Evolutionary conservation across 1,140 invertebrate species (phyloP).

Genomic region (Arion vulgaris): DNA sequence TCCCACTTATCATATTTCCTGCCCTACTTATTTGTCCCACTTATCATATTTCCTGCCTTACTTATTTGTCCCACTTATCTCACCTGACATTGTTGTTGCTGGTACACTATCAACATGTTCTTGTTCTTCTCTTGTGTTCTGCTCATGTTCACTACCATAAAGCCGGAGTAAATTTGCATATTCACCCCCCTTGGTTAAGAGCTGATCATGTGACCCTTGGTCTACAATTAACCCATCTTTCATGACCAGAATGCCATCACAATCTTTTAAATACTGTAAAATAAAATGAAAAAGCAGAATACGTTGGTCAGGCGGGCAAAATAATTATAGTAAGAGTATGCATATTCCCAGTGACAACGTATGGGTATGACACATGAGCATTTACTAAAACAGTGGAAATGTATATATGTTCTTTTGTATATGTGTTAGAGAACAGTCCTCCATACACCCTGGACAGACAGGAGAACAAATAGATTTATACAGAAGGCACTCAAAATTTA

Average conservation of each 20-base stretch:
- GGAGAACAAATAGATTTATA: too few species aligned
- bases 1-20: too few species aligned
- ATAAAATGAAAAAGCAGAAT: too few species aligned
- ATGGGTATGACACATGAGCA: too few species aligned
- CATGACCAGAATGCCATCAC: conserved; percentile 77
- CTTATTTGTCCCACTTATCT: background rate
- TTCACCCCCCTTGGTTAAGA: conserved; percentile 67
- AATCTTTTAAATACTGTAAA: conserved; percentile 69
- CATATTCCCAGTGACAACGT: too few species aligned
- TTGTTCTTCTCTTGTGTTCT: background rate
- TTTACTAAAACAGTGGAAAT: too few species aligned
- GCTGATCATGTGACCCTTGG: conserved; percentile 63
- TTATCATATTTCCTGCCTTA: too few species aligned
- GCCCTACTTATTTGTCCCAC: too few species aligned
- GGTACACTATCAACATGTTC: background rate
- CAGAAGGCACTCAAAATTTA: too few species aligned
- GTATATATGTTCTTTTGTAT: too few species aligned
- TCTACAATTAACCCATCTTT: conserved; percentile 70
- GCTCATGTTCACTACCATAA: conserved; percentile 42
- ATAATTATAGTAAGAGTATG: background rate
- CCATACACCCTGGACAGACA: too few species aligned
- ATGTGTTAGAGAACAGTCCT: too few species aligned
- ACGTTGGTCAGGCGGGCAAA: background rate
- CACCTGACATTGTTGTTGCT: background rate
- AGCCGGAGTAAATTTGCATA: conserved; percentile 71